Percentiles rank a stretch among this genome's conserved stretches.
phyloP scores from a whole-genome alignment of 2,888 invertebrate genomes.

The Salticus scenicus region DNA sequence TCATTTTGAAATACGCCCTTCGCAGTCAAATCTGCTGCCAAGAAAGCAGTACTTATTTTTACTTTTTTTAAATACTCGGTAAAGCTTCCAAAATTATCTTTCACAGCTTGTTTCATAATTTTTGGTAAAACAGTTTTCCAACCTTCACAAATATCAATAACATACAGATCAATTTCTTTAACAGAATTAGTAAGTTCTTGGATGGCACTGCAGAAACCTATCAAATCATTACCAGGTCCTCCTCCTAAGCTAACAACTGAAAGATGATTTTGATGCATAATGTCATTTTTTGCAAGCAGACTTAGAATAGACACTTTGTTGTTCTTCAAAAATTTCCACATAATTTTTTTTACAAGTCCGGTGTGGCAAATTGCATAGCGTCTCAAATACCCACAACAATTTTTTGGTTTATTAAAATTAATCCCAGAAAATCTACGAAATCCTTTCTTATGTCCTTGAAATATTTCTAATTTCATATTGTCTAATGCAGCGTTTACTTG shows the following conservation, averaged over 20 bases:
- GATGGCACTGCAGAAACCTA: constrained; percentile 35
- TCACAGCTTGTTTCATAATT: not conserved
- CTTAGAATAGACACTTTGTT: not conserved
- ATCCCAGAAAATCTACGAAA: not conserved
- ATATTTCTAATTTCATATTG: not conserved
- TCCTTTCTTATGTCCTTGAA: not conserved
- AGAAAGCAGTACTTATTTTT: not conserved
- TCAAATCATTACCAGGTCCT: constrained; percentile 44
- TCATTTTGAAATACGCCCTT: not conserved
- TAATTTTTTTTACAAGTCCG: constrained; percentile 28
- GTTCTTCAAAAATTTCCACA: constrained; percentile 13
- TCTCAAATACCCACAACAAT: constrained; percentile 35
- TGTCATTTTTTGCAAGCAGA: not conserved
- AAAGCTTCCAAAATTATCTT: constrained; percentile 20
- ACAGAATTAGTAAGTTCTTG: constrained; percentile 20
- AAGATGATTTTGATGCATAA: not conserved
- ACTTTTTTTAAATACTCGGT: not conserved
- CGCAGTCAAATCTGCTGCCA: constrained; percentile 20
- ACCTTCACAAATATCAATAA: constrained; percentile 23
- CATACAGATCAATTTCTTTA: not conserved
- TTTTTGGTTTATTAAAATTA: constrained; percentile 19
- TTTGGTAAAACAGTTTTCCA: constrained; percentile 20
- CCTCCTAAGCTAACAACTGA: constrained; percentile 32
- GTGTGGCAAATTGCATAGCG: constrained; percentile 49
- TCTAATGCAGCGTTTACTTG: not conserved